phyloP scores from a whole-genome alignment of 2,113 vertebrate species.

The Antechinus stuartii region DNA sequence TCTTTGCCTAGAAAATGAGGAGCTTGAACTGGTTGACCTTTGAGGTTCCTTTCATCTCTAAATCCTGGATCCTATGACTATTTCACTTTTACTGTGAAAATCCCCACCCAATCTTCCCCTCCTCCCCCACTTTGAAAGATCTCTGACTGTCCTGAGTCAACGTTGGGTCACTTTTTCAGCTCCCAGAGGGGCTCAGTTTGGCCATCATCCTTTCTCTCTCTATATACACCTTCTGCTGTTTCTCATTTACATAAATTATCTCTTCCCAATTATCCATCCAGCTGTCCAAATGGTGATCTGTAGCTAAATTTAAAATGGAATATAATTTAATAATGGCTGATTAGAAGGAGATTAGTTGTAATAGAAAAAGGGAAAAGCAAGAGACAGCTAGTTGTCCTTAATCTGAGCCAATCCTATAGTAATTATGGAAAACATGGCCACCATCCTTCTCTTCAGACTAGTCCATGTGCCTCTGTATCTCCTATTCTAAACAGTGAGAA shows the following conservation, averaged over 20 bases:
- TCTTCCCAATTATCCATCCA: conserved; percentile 94
- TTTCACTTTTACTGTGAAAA: background rate
- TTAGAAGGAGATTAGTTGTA: conserved; percentile 92
- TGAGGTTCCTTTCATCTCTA: background rate
- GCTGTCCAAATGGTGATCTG: conserved; percentile 95
- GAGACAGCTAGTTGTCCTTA: conserved; percentile 90
- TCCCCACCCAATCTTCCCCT: background rate
- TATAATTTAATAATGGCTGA: conserved; percentile 96
- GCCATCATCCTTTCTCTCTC: conserved; percentile 76
- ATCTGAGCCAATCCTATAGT: conserved; percentile 88
- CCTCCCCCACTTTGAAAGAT: background rate
- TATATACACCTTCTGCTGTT: conserved; percentile 85
- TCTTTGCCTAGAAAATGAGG: background rate
- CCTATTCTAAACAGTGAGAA: background rate
- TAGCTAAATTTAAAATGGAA: conserved; percentile 91
- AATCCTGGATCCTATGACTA: background rate
- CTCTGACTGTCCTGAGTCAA: background rate
- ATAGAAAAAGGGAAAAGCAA: conserved; percentile 91
- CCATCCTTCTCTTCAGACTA: background rate
- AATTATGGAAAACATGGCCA: conserved; percentile 80
- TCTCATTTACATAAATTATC: conserved; percentile 97
- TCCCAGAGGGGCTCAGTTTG: conserved; percentile 73
- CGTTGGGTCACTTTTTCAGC: background rate
- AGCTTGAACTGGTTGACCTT: background rate
- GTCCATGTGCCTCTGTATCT: background rate